These are phyloP conservation scores for Dipodomys stephensi DNA, from an alignment of 2,113 vertebrate genomes.

Conservation along the genomic window DNA sequence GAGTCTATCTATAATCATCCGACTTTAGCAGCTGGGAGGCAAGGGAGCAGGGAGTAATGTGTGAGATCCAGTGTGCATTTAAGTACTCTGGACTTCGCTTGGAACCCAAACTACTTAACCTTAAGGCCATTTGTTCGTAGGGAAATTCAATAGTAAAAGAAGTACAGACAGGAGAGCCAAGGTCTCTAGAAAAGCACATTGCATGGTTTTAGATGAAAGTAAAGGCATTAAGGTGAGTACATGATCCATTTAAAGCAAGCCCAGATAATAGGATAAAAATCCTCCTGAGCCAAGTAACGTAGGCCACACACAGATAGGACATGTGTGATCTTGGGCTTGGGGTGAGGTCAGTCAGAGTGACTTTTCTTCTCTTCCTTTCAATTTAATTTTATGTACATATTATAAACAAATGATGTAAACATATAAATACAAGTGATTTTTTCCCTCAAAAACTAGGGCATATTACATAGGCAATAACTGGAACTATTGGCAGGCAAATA, in stretches of 20 bases:
- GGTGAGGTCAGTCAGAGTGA: slow-evolving; percentile 17
- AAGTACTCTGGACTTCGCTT: neutral
- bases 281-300: neutral
- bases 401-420: neutral
- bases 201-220: slow-evolving; percentile 20
- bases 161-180: accelerated
- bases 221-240: neutral
- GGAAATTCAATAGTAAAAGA: neutral
- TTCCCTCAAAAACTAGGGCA: neutral
- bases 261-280: slow-evolving; percentile 47
- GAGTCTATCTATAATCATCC: neutral
- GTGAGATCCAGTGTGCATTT: neutral
- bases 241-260: neutral
- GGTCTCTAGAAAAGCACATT: slow-evolving; percentile 32
- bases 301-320: neutral
- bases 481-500: neutral
- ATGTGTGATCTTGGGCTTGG: slow-evolving; percentile 38
- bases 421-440: slow-evolving; percentile 34
- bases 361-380: neutral
- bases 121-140: slow-evolving; percentile 35
- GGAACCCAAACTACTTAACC: neutral
- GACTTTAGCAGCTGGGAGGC: neutral
- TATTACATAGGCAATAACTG: neutral
- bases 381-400: neutral
- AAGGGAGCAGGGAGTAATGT: neutral